phyloP scores from a whole-genome alignment of 2,888 invertebrate genomes.

The Leucophenga montana region DNA sequence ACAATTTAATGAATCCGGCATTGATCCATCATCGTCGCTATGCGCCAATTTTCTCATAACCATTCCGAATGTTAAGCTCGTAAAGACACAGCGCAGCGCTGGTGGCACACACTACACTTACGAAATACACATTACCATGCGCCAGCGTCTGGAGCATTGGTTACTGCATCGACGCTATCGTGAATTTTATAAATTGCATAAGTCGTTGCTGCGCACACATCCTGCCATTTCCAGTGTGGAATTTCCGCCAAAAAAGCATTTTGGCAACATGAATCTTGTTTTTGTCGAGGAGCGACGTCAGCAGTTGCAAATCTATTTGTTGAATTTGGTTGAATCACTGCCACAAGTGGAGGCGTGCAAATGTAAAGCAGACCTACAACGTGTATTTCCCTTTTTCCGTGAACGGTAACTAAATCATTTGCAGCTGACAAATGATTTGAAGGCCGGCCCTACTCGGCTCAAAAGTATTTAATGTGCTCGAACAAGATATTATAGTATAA shows the following conservation, averaged over 20 bases:
- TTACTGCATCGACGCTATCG: slow-evolving; percentile 95
- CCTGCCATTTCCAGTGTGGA: slow-evolving; percentile 87
- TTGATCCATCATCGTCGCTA: slow-evolving; percentile 65
- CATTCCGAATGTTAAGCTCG: slow-evolving; percentile 69
- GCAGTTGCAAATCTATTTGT: slow-evolving; percentile 89
- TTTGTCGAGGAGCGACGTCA: slow-evolving; percentile 91
- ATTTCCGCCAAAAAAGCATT: slow-evolving; percentile 95
- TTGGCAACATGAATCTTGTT: slow-evolving; percentile 90
- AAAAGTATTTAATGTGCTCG: background rate
- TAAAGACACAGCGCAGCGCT: slow-evolving; percentile 50
- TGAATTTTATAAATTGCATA: slow-evolving; percentile 91
- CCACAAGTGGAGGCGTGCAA: slow-evolving; percentile 85
- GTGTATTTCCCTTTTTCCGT: slow-evolving; percentile 88
- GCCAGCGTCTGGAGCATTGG: slow-evolving; percentile 85
- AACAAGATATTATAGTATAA: background rate
- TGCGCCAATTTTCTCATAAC: slow-evolving; percentile 69
- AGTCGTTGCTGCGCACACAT: slow-evolving; percentile 84
- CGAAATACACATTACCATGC: slow-evolving; percentile 71
- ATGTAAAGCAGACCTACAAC: slow-evolving; percentile 84
- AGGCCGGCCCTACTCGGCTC: too few species aligned
- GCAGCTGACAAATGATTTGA: background rate
- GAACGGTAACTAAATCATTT: slow-evolving; percentile 73
- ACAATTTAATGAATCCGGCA: slow-evolving; percentile 65
- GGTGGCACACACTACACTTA: slow-evolving; percentile 66
- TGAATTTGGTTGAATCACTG: slow-evolving; percentile 86